Conservation (phyloP, 2,888 invertebrate species). For the Hermaeophaga mercurialis region DNA sequence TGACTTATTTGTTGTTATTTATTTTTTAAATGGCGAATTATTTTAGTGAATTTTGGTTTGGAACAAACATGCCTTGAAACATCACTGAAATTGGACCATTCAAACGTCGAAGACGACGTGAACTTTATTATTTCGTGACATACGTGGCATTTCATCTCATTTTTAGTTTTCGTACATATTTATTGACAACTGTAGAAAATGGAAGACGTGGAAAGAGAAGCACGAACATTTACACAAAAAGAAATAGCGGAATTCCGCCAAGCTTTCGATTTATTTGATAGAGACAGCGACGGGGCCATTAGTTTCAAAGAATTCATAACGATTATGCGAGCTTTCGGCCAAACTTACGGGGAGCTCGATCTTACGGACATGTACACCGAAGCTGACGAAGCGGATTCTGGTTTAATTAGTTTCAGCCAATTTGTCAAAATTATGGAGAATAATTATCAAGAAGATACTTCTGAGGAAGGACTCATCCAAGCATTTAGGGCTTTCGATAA, state of each 20-base stretch:
- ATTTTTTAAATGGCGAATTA: no score
- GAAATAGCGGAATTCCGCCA: constrained; percentile 6
- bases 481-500: constrained; percentile 16
- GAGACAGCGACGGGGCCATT: constrained; percentile 10
- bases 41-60: no score
- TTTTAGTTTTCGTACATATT: no score
- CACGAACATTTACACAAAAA: no score
- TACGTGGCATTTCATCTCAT: no score
- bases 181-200: no score
- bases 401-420: constrained; percentile 13
- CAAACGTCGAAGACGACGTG: no score
- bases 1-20: no score
- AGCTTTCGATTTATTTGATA: constrained; percentile 15
- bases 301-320: constrained; percentile 12
- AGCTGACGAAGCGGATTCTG: constrained; percentile 1
- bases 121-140: no score
- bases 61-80: no score
- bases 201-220: no score
- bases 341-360: constrained; percentile 9
- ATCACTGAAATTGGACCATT: no score
- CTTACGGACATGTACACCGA: constrained; percentile 10
- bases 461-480: constrained; percentile 4
- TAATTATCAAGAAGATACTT: constrained; percentile 5
- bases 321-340: constrained; percentile 15
- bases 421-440: constrained; percentile 9